Percentiles rank a stretch among this genome's conserved stretches.
Conservation (phyloP, 1,140 invertebrate genomes). For the Anastrepha ludens region DNA sequence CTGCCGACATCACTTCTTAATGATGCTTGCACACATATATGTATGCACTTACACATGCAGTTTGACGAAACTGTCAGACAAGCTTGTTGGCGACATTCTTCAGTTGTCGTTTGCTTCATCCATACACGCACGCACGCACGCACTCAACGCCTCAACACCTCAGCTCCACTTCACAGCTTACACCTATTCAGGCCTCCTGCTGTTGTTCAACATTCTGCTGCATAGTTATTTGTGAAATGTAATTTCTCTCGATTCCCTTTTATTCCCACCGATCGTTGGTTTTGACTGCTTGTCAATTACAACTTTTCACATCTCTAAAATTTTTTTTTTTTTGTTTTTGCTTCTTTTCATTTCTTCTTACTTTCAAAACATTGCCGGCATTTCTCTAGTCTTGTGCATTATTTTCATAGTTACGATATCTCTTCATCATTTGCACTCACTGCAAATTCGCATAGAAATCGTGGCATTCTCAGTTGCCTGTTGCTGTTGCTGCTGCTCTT, state of each 20-base stretch:
- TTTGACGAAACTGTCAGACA: slow-evolving; percentile 13
- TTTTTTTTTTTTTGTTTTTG: neutral
- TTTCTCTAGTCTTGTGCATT: neutral
- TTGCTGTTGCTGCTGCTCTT: neutral
- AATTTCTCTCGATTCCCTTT: neutral
- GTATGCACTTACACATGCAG: neutral
- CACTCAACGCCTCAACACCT: neutral
- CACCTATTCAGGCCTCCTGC: neutral
- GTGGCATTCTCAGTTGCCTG: neutral
- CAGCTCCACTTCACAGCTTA: neutral
- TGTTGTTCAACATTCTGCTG: neutral
- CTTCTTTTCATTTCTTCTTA: neutral
- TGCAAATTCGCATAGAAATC: neutral
- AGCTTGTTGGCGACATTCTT: slow-evolving; percentile 30
- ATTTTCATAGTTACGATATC: neutral
- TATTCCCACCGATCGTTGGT: neutral
- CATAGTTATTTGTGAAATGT: neutral
- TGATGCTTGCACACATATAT: neutral
- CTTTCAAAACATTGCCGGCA: neutral
- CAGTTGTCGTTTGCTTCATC: neutral
- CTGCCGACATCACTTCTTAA: slow-evolving; percentile 32
- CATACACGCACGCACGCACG: too few relatives aligned
- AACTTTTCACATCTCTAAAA: neutral
- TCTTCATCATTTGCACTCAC: neutral
- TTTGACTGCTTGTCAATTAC: neutral